Evolutionary conservation across 2,797 vertebrate species (phyloP), one percentile per base, ranked within the genome.

Genomic region (Pantherophis alleghaniensis): DNA sequence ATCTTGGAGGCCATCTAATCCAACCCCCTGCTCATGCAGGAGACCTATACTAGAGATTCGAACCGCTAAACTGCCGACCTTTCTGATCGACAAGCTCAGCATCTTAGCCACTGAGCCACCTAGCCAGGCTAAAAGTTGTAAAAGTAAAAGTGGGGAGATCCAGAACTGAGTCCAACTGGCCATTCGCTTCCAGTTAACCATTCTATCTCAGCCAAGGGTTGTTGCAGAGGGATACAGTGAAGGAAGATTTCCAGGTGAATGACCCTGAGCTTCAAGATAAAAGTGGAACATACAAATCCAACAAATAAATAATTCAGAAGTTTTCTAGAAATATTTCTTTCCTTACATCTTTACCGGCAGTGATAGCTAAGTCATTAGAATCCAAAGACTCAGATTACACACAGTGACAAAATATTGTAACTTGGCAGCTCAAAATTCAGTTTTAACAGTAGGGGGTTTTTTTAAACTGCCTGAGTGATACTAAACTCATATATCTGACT

Each of bases 401-500:
- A 69, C 18, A 66, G 83, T 86, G 95, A 37, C 95, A 96, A 91
- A 90, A 87, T 90, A 87, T 91, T 90, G 92, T 92, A 94, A 47
- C 94, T 96, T 94, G 93, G 93, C 88, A 91, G 89, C 91, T 95
- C 16, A 88, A 92, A 94, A 96, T 92, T 94, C 92, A 95, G 94
- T 95, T 96, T 96, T 93, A 95, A 96, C 90, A 89, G 56, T 87
- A 94, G 47, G 7, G 51, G 96, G 95, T 74, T 87, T 59, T 55
- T 59, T 42, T 37, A 28, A 20, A 37, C 95, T 97, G 97, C 95
- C 95, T 97, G 96, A 93, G 94, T 94, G 94, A 95, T 93, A 95
- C 96, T 95, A 96, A 97, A 94, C 12, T 32, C 95, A 93, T 97
- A 96, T 96, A 96, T 97, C 97, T 96, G 97, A 98, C 96, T 97